Evolutionary conservation across 2,797 vertebrate genomes (phyloP), one percentile per base, ranked within the genome.

Genomic region (Carapus acus): DNA sequence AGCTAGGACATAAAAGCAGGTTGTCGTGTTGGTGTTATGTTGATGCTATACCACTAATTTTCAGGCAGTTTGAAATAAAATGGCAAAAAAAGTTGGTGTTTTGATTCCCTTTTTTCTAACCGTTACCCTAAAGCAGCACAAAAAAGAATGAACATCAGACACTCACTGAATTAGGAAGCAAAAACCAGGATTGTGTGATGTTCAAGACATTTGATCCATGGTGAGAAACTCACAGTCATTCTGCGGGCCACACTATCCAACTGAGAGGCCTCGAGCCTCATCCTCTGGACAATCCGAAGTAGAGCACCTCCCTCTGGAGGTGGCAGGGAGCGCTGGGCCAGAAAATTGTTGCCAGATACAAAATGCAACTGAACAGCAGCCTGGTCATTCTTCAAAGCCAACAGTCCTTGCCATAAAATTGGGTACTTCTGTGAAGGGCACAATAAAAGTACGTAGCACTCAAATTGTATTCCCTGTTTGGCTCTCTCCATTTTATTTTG

Each of bases 341-440:
- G 67, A 8, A 96, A 79, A 2, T 93, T 95, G 80, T 99, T 99
- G 48, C 96, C 96, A 0, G 96, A 97, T 57, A 99, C 94, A 2
- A 99, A 98, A 78, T 99, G 96, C 58, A 99, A 85, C 86, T 99
- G 96, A 64, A 98, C 96, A 0, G 96, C 96, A 0, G 95, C 95
- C 0, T 94, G 94, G 78, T 98, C 96, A 0, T 99, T 99, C 82
- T 99, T 99, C 19, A 99, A 87, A 24, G 96, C 96, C 79, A 99
- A 59, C 18, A 97, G 87, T 52, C 96, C 96, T 88, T 99, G 96
- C 96, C 96, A 99, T 50, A 99, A 93, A 13, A 98, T 98, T 1
- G 96, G 96, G 78, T 99, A 99, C 82, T 97, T 98, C 96, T 99
- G 84, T 53, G 58, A 49, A 51, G 14, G 47, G 40, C 54, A 53